phyloP scores from a whole-genome alignment of 2,888 invertebrate species.

The Pheosia tremula region DNA sequence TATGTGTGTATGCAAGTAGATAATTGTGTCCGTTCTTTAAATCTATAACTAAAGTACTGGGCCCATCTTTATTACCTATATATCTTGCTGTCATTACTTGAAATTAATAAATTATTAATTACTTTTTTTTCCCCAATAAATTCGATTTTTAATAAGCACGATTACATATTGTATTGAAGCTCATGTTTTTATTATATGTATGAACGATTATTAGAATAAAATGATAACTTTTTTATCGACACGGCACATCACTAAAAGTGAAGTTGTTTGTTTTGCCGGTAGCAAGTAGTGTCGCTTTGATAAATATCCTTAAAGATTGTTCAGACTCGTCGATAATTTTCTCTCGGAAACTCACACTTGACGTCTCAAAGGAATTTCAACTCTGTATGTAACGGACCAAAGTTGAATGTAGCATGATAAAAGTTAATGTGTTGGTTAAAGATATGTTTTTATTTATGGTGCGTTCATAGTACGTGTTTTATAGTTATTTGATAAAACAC shows the following conservation, averaged over 20 bases:
- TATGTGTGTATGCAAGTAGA: too few species aligned
- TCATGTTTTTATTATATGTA: not conserved
- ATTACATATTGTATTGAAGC: not conserved
- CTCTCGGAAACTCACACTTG: slow-evolving; percentile 68
- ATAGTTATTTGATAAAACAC: slow-evolving; percentile 82
- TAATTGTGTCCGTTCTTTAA: too few species aligned
- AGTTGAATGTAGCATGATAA: slow-evolving; percentile 37
- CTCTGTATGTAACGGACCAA: slow-evolving; percentile 37
- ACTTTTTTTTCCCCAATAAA: too few species aligned
- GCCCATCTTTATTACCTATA: too few species aligned
- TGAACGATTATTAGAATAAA: slow-evolving; percentile 29
- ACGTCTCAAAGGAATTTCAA: slow-evolving; percentile 34
- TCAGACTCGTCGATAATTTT: slow-evolving; percentile 78
- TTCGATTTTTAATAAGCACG: too few species aligned
- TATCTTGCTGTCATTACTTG: too few species aligned
- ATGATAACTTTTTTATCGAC: slow-evolving; percentile 48
- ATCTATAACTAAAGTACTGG: too few species aligned
- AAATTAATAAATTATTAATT: too few species aligned
- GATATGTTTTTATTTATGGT: slow-evolving; percentile 75
- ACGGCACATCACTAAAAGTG: slow-evolving; percentile 66
- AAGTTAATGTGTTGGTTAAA: slow-evolving; percentile 37
- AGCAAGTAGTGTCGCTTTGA: slow-evolving; percentile 82
- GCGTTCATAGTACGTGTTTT: slow-evolving; percentile 75
- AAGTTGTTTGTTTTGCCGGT: slow-evolving; percentile 81
- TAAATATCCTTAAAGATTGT: slow-evolving; percentile 83